These are phyloP conservation scores for Apogon hyalosoma DNA, from an alignment of 2,797 vertebrate genomes.

Conservation along the genomic window DNA sequence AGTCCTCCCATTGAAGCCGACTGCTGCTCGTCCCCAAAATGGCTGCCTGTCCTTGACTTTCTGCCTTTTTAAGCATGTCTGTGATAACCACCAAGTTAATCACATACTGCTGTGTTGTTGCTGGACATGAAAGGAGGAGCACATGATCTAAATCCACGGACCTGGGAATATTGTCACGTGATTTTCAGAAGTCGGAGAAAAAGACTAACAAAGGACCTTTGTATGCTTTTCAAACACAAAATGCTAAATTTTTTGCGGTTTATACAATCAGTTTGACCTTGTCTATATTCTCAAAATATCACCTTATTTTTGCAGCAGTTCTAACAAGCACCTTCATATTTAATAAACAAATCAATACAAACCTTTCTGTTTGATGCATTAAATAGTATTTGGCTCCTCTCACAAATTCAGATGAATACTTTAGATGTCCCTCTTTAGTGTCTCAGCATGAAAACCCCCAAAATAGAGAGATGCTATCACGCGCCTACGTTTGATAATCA, in stretches of 20 bases:
- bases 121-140: neutral
- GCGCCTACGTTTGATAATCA: conserved; percentile 21
- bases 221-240: no score
- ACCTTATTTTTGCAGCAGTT: neutral
- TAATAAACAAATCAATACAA: neutral
- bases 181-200: conserved; percentile 6
- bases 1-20: conserved; percentile 7
- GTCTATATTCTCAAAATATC: neutral
- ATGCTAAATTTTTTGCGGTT: neutral
- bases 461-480: conserved; percentile 43
- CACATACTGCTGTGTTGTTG: conserved; percentile 5
- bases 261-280: neutral
- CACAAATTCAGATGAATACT: conserved; percentile 8
- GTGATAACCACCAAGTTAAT: conserved; percentile 23
- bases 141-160: conserved; percentile 2
- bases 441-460: conserved; percentile 29
- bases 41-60: conserved; percentile 69
- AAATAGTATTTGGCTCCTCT: neutral
- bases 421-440: neutral
- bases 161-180: neutral
- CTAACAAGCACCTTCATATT: neutral
- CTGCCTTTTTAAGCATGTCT: conserved; percentile 39
- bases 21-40: conserved; percentile 53
- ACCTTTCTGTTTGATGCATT: neutral
- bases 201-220: neutral